phyloP scores from a whole-genome alignment of 1,140 invertebrate genomes.

The Lasioglossum baleicum region DNA sequence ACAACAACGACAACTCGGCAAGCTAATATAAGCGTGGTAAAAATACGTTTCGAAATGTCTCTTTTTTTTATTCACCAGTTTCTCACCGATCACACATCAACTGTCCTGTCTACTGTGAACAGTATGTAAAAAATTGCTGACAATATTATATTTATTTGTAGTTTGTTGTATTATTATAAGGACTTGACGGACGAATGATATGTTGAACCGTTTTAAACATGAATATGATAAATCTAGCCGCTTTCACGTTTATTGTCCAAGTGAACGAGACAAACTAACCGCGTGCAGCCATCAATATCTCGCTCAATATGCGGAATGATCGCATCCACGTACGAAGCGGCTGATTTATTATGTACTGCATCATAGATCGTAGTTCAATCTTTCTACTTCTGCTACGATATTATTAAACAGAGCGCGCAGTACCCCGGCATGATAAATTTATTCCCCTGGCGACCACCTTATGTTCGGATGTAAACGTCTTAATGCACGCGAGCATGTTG shows the following conservation, averaged over 20 bases:
- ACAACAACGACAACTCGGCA: too few relatives aligned
- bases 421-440: background rate
- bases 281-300: background rate
- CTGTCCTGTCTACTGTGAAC: too few relatives aligned
- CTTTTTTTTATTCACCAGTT: too few relatives aligned
- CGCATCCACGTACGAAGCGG: background rate
- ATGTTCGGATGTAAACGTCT: background rate
- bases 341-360: background rate
- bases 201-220: too few relatives aligned
- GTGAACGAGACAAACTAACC: background rate
- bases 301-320: conserved; percentile 3
- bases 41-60: too few relatives aligned
- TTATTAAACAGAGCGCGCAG: background rate
- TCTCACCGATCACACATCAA: too few relatives aligned
- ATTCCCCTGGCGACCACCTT: background rate
- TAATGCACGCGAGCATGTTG: conserved; percentile 1
- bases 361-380: conserved; percentile 10
- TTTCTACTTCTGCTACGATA: conserved; percentile 8
- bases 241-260: background rate
- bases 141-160: too few relatives aligned
- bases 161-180: too few relatives aligned
- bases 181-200: too few relatives aligned
- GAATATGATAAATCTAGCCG: too few relatives aligned
- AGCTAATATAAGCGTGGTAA: too few relatives aligned
- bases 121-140: too few relatives aligned